phyloP scores from a whole-genome alignment of 2,113 vertebrate genomes.

The rat (Rattus norvegicus) region GRCr8 NC_086025.1:133666001-133666500 shows the following conservation, averaged over 20 bases:
- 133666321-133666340: too few relatives aligned
- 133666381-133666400: not conserved
- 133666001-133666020: not conserved
- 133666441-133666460: not conserved
- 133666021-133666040: not conserved
- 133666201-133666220: not conserved
- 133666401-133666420: not conserved
- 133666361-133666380: not conserved
- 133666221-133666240: not conserved
- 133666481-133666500: not conserved
- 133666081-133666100: not conserved
- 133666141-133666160: not conserved
- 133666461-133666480: not conserved
- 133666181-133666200: not conserved
- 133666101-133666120: not conserved
- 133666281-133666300: not conserved
- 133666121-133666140: not conserved
- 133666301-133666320: not conserved
- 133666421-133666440: not conserved
- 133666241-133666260: not conserved
- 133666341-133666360: not conserved
- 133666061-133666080: not conserved
- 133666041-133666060: not conserved
- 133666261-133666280: not conserved
- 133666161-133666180: not conserved